These are phyloP conservation scores for Strix aluco DNA, from an alignment of 2,113 vertebrate genomes.

Conservation along the genomic window DNA sequence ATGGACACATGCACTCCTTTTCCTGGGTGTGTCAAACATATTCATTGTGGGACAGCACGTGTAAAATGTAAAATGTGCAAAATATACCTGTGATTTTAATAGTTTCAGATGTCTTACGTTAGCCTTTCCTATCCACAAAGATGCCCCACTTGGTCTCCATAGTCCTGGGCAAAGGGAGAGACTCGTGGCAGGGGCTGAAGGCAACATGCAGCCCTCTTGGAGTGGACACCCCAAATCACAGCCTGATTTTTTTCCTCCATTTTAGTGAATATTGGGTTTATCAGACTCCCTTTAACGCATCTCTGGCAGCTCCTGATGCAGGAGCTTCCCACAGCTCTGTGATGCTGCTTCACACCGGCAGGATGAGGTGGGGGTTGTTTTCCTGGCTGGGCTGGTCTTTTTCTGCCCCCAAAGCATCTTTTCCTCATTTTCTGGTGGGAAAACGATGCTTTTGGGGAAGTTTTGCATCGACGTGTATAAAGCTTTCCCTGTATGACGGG, in stretches of 20 bases:
- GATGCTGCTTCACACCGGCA: rapidly evolving
- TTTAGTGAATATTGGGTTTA: background rate
- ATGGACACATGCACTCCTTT: rapidly evolving
- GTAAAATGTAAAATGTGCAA: background rate
- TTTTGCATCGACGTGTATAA: background rate
- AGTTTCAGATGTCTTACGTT: background rate
- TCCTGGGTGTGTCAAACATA: rapidly evolving
- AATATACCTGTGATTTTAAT: rapidly evolving
- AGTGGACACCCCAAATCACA: background rate
- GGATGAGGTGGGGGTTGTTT: background rate
- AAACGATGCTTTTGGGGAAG: background rate
- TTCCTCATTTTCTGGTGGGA: background rate
- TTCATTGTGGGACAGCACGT: rapidly evolving
- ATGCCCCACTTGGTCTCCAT: background rate
- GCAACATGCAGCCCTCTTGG: background rate
- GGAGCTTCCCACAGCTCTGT: background rate
- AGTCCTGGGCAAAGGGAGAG: background rate
- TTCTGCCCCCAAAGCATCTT: background rate
- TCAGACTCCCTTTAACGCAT: background rate
- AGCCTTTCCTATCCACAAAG: background rate
- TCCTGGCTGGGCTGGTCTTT: background rate
- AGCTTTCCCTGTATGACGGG: background rate
- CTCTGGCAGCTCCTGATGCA: background rate
- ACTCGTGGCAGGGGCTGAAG: background rate
- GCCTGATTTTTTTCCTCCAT: too few species aligned